Evolutionary conservation across 2,113 vertebrate genomes (phyloP).

Genomic region (Dendropsophus ebraccatus): DNA sequence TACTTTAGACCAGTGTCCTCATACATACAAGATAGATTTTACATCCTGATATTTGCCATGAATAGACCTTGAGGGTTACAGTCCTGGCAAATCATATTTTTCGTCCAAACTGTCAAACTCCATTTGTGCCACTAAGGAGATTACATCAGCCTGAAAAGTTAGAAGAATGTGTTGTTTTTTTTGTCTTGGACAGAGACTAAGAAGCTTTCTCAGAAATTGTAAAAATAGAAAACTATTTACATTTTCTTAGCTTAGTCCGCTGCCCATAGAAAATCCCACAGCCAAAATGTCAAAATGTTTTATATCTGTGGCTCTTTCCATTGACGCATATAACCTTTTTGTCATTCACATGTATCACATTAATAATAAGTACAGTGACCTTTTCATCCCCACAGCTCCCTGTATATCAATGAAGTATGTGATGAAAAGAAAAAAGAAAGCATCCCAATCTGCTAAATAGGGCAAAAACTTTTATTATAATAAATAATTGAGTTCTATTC

Average conservation of each 20-base stretch:
- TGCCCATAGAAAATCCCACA: constrained; percentile 41
- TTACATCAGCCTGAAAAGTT: neutral
- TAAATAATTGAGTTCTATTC: neutral
- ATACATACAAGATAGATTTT: neutral
- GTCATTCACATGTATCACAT: constrained; percentile 42
- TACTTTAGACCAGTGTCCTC: too few relatives aligned
- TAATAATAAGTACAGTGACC: constrained; percentile 40
- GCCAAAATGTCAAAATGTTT: constrained; percentile 46
- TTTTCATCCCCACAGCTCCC: neutral
- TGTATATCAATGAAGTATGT: neutral
- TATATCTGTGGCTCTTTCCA: constrained; percentile 32
- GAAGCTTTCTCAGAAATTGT: constrained; percentile 24
- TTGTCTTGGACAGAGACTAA: constrained; percentile 4
- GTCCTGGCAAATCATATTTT: neutral
- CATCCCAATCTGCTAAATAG: neutral
- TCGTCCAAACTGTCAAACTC: neutral
- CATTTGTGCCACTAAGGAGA: neutral
- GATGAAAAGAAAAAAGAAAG: neutral
- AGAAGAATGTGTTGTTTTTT: neutral
- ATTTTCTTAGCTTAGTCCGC: neutral
- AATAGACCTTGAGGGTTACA: neutral
- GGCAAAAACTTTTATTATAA: neutral
- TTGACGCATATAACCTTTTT: constrained; percentile 38
- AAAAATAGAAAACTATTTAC: constrained; percentile 34
- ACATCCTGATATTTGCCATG: neutral